Base-by-base conservation (phyloP, 2,888 invertebrate genomes). In the Horisme vitalbata region DNA sequence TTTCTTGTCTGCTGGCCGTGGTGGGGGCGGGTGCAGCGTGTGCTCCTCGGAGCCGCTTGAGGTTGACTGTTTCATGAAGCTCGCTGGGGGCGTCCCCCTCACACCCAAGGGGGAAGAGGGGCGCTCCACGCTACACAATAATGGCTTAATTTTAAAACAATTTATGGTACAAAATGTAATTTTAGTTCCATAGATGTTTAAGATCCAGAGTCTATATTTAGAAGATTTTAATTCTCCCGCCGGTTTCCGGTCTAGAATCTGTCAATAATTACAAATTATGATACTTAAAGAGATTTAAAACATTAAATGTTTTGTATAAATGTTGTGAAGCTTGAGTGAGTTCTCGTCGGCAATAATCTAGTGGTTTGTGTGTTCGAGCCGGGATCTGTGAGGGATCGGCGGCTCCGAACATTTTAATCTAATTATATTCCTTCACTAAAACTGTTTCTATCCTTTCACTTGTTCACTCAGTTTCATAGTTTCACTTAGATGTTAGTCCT, bases 151-250 rank as follows among this genome's bases (percentile, higher is more conserved):
- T 83, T 83, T 77, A 81, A 65, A 78, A 75, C 74, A 75, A 79
- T 61, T 77, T 73, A 85, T 84, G 86, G 86, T 87, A 87, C 86
- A 87, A 87, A 86, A 75, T 74, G 73, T 85, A 82, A 85, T 81
- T 83, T 85, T 84, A 85, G 80, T 84, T 85, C 81, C 80, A 84
- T 87, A 87, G 83, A 75, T 65, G 63, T 77, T 75, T 85, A 86
- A 84, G 83, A 83, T 70, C 75, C 81, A 86, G 84, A 85, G 83
- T 81, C 80, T 84, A 84, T 84, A 83, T 82, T 78, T 80, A 79
- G 75, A 79, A 71, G 69, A 65, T 62, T 67, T 70, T 70, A 70
- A 62, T 68, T 70, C 76, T 75, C 74, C 71, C 63, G 61, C 63
- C 56, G 63, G 62, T 45, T 41, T 46, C 54, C 47, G 63, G 59